Conservation (phyloP, 2,113 vertebrate genomes). For the Chlamydotis undulata region DNA sequence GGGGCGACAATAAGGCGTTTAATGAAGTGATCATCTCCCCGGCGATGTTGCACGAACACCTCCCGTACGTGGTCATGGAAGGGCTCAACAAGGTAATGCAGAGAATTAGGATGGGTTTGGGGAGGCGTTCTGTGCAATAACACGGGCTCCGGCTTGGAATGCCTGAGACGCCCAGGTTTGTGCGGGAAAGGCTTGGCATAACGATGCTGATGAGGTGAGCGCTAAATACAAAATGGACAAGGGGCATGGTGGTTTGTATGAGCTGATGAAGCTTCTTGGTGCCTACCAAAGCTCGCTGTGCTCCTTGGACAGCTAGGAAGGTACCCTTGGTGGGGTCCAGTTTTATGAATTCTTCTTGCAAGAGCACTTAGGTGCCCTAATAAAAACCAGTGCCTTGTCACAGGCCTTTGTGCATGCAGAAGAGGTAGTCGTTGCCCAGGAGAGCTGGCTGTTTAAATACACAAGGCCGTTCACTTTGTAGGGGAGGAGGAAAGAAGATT, state of each 20-base stretch:
- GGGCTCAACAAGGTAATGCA: conserved; percentile 94
- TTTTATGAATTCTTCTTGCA: background rate
- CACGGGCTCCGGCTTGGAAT: background rate
- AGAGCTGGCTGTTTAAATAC: background rate
- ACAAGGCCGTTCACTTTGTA: accelerated
- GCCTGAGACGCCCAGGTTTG: background rate
- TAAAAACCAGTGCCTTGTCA: background rate
- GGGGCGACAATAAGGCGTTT: conserved; percentile 98
- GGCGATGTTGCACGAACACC: conserved; percentile 96
- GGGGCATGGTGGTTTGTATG: background rate
- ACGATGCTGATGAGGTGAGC: background rate
- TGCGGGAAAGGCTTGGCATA: background rate
- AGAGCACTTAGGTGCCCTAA: too few species aligned
- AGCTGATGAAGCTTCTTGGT: too few species aligned
- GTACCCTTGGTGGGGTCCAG: background rate
- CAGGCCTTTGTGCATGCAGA: accelerated
- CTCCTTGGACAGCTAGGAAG: background rate
- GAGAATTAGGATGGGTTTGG: background rate
- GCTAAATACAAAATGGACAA: too few species aligned
- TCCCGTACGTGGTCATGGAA: conserved; percentile 97
- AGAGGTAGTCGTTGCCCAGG: background rate
- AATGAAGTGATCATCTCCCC: conserved; percentile 98
- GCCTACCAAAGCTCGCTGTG: background rate
- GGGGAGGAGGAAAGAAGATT: background rate
- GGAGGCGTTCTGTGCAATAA: background rate